Percentiles rank a stretch among this genome's conserved stretches.
phyloP scores from a whole-genome alignment of 2,888 invertebrate genomes.

The Rhamphomyia laevipes region DNA sequence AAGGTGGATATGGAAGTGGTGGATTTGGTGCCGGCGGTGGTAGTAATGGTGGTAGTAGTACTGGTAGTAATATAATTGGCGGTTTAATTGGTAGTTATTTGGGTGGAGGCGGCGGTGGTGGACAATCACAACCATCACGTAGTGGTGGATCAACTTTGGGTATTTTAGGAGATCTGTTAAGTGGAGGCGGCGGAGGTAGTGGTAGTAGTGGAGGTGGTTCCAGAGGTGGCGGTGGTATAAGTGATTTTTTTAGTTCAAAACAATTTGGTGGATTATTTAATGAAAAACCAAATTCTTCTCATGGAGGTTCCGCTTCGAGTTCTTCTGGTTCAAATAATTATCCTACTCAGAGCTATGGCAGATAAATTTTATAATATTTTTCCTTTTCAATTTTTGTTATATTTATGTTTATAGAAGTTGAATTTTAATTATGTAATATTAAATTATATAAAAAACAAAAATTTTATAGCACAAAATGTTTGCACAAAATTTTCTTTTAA shows the following conservation, averaged over 20 bases:
- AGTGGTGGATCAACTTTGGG: slow-evolving; percentile 21
- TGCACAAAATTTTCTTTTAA: too few relatives aligned
- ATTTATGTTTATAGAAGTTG: not conserved
- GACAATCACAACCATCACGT: slow-evolving; percentile 1
- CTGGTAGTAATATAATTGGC: slow-evolving; percentile 22
- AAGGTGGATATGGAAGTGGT: slow-evolving; percentile 22
- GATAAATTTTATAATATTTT: not conserved
- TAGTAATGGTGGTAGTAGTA: slow-evolving; percentile 13
- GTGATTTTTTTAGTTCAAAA: slow-evolving; percentile 31
- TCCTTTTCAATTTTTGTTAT: not conserved
- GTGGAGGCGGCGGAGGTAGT: slow-evolving; percentile 19
- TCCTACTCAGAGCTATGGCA: slow-evolving; percentile 29
- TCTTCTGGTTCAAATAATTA: slow-evolving; percentile 18
- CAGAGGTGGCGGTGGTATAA: slow-evolving; percentile 19
- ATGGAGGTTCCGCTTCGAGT: slow-evolving; percentile 7
- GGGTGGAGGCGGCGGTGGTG: slow-evolving; percentile 18
- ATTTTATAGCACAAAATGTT: too few relatives aligned
- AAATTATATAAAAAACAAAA: too few relatives aligned
- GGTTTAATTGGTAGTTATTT: slow-evolving; percentile 2
- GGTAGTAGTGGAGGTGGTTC: slow-evolving; percentile 19
- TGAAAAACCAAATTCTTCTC: slow-evolving; percentile 26
- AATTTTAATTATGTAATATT: too few relatives aligned
- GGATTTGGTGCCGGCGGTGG: slow-evolving; percentile 25
- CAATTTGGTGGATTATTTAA: slow-evolving; percentile 35
- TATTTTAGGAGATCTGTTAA: slow-evolving; percentile 19